A percentile compares a stretch with the other conserved stretches of the same genome.
phyloP scores from a whole-genome alignment of 2,113 vertebrate species.

The Ciconia boyciana region DNA sequence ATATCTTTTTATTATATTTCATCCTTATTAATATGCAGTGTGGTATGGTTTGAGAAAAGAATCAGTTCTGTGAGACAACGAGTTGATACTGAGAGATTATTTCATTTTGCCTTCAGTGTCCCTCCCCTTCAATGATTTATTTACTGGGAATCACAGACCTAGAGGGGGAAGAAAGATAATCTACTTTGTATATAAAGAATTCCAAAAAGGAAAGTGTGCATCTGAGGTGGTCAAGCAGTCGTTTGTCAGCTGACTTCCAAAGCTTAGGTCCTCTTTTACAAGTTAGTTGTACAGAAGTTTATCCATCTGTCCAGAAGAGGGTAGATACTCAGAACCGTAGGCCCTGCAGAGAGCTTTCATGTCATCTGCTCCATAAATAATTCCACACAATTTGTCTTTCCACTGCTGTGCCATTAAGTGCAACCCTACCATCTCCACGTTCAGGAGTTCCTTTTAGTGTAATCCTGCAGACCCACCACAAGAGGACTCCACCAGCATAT shows the following conservation, averaged over 20 bases:
- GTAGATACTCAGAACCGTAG: not conserved
- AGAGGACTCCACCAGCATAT: not conserved
- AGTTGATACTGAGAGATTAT: not conserved
- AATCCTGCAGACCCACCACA: not conserved
- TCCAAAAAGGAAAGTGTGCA: not conserved
- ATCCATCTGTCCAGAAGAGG: not conserved
- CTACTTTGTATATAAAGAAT: not conserved
- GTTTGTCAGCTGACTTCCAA: not conserved
- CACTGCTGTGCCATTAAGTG: not conserved
- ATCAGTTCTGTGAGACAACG: not conserved
- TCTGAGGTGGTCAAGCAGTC: not conserved
- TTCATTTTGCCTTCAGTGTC: not conserved
- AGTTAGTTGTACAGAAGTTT: not conserved
- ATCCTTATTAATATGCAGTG: not conserved
- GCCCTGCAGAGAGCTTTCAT: not conserved
- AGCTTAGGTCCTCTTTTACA: not conserved
- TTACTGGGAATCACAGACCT: not conserved
- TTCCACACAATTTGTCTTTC: not conserved
- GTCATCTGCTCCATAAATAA: not conserved
- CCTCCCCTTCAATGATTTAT: not conserved
- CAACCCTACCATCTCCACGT: rapidly evolving
- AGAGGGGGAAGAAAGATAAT: not conserved
- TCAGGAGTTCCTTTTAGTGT: not conserved
- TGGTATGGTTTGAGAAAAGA: not conserved
- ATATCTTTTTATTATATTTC: not conserved